phyloP scores from a whole-genome alignment of 2,888 invertebrate species.

The Hedya salicella region DNA sequence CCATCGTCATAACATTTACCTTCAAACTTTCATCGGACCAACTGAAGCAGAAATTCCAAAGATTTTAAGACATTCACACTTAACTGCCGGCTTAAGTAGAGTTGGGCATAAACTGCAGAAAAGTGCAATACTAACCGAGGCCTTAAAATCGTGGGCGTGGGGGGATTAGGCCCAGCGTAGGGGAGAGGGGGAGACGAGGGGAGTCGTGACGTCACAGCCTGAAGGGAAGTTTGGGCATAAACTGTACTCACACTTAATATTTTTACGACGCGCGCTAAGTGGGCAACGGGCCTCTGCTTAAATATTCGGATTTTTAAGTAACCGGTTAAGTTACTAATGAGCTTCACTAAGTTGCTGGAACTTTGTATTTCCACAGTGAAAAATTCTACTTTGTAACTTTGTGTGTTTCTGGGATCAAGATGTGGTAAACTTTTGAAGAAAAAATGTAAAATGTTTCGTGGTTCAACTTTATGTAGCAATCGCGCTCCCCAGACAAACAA shows the following conservation, averaged over 20 bases:
- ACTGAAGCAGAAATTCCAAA: constrained; percentile 6
- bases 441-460: not conserved
- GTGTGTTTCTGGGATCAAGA: constrained; percentile 2
- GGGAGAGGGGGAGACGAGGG: constrained; percentile 21
- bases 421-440: not conserved
- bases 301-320: constrained; percentile 34
- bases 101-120: constrained; percentile 39
- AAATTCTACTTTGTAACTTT: not conserved
- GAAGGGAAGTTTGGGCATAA: constrained; percentile 36
- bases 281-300: constrained; percentile 22
- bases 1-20: not conserved
- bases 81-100: constrained; percentile 34
- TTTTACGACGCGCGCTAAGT: constrained; percentile 40
- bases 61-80: constrained; percentile 19
- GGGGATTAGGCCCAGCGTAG: constrained; percentile 23
- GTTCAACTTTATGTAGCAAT: not conserved
- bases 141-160: constrained; percentile 40
- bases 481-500: not conserved
- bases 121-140: constrained; percentile 44
- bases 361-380: constrained; percentile 14
- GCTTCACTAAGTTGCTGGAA: constrained; percentile 7
- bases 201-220: constrained; percentile 40
- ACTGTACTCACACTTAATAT: constrained; percentile 42
- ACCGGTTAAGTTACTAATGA: constrained; percentile 30
- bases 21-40: constrained; percentile 7